These are phyloP conservation scores for Agrypnia vestita DNA, from an alignment of 1,140 invertebrate species.

Conservation along the genomic window DNA sequence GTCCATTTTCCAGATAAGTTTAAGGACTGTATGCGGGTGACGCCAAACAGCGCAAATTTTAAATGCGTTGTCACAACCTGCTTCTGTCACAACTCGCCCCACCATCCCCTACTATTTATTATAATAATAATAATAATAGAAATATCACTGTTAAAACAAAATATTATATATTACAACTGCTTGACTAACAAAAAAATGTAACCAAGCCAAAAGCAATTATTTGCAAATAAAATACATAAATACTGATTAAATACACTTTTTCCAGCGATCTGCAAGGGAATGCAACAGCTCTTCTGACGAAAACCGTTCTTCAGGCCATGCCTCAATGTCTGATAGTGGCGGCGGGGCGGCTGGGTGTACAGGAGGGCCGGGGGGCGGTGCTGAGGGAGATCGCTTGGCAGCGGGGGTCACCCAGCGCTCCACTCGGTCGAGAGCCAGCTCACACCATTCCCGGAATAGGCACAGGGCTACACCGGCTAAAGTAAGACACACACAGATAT, in stretches of 20 bases:
- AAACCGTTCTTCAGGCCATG: conserved; percentile 90
- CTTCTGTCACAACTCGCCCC: too few relatives aligned
- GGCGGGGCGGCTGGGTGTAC: conserved; percentile 76
- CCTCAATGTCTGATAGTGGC: conserved; percentile 91
- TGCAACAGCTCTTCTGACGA: conserved; percentile 92
- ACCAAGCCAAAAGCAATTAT: too few relatives aligned
- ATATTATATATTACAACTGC: too few relatives aligned
- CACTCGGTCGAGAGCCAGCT: conserved; percentile 70
- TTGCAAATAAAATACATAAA: too few relatives aligned
- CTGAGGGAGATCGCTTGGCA: conserved; percentile 80
- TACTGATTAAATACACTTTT: conserved; percentile 16
- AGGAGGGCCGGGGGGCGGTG: conserved; percentile 71
- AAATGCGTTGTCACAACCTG: too few relatives aligned
- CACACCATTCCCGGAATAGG: conserved; percentile 74
- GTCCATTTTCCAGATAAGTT: too few relatives aligned
- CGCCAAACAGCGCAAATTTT: too few relatives aligned
- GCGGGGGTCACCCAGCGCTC: conserved; percentile 78
- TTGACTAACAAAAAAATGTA: too few relatives aligned
- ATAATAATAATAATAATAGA: too few relatives aligned
- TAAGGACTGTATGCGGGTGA: too few relatives aligned
- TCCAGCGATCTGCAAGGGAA: conserved; percentile 82
- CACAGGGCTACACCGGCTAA: conserved; percentile 80
- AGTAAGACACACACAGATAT: conserved; percentile 63
- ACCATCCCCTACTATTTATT: too few relatives aligned
- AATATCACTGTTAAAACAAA: too few relatives aligned